Conservation (phyloP, 2,888 invertebrate species). For the Eristalis pertinax region DNA sequence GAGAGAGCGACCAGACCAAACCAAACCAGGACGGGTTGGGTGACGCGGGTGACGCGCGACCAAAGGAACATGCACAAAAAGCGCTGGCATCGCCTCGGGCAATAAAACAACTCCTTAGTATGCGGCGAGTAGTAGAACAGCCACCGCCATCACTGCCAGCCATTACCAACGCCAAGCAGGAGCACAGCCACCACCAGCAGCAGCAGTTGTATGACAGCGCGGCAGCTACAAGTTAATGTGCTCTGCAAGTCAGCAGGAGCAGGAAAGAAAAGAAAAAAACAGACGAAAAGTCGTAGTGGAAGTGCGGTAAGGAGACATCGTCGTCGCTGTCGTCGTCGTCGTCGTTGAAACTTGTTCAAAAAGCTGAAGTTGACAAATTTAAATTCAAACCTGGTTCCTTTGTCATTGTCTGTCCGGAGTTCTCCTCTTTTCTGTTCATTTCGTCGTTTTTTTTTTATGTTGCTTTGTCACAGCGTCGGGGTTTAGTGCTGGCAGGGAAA, state of each 20-base stretch:
- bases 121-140: constrained; percentile 48
- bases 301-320: constrained; percentile 19
- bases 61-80: constrained; percentile 29
- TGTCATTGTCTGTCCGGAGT: constrained; percentile 69
- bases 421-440: not conserved
- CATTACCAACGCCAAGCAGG: not conserved
- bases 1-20: not conserved
- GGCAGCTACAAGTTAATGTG: constrained; percentile 68
- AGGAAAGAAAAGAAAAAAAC: constrained; percentile 8
- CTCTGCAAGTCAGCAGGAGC: constrained; percentile 26
- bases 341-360: constrained; percentile 65
- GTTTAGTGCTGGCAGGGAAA: constrained; percentile 9
- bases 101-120: constrained; percentile 69
- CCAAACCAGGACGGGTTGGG: not conserved
- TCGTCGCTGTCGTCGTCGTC: constrained; percentile 6
- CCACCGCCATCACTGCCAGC: not conserved
- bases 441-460: not conserved
- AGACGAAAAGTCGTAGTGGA: constrained; percentile 17
- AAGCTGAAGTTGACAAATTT: constrained; percentile 72
- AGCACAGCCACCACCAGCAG: constrained; percentile 36
- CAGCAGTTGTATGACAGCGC: constrained; percentile 5
- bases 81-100: constrained; percentile 53
- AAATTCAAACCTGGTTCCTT: constrained; percentile 72
- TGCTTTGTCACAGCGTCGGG: constrained; percentile 1
- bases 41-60: not conserved